Conservation (phyloP, 2,888 invertebrate genomes). For the Pollenia amentaria region DNA sequence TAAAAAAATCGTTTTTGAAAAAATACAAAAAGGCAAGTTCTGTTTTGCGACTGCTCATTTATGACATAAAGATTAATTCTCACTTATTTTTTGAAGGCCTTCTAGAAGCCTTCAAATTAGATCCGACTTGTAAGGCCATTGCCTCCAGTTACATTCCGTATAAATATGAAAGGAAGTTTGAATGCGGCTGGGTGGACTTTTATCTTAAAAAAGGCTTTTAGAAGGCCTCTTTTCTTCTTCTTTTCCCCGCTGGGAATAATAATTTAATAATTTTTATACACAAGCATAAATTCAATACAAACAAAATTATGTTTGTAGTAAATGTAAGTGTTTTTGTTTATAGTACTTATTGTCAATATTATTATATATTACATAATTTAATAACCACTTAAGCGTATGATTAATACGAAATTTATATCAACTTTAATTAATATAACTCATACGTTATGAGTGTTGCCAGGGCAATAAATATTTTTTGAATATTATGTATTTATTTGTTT, state of each 20-base stretch:
- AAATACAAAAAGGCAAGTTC: too few species aligned
- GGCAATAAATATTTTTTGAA: neutral
- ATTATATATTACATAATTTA: constrained; percentile 35
- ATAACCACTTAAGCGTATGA: constrained; percentile 46
- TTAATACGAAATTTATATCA: constrained; percentile 34
- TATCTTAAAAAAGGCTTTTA: too few species aligned
- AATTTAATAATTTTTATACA: constrained; percentile 1
- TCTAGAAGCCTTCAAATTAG: too few species aligned
- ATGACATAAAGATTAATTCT: too few species aligned
- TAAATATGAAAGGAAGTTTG: too few species aligned
- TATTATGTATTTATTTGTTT: neutral
- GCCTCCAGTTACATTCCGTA: too few species aligned
- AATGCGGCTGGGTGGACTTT: too few species aligned
- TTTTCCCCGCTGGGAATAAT: neutral
- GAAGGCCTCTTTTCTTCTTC: too few species aligned
- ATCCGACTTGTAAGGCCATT: too few species aligned
- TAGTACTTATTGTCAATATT: constrained; percentile 26
- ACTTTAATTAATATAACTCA: constrained; percentile 43
- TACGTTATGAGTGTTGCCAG: neutral
- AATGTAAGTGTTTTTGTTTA: constrained; percentile 1
- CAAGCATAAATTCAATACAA: neutral
- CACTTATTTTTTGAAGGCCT: too few species aligned
- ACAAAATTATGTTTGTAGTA: neutral
- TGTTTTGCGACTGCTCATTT: too few species aligned
- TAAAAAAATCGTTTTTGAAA: too few species aligned